phyloP scores from a whole-genome alignment of 2,797 vertebrate genomes.

The Clangula hyemalis region DNA sequence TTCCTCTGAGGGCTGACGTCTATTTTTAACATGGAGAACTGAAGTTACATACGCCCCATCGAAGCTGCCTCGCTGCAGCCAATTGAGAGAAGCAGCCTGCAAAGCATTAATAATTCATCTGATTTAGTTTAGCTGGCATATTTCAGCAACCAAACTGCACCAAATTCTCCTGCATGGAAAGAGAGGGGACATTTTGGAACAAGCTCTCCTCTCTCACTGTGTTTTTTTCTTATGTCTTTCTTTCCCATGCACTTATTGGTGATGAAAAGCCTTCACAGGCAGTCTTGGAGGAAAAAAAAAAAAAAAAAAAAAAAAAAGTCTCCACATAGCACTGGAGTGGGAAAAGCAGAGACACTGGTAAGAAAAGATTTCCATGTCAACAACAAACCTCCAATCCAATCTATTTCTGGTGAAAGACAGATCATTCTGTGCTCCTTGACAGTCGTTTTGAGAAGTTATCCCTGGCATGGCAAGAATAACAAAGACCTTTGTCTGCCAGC shows the following conservation, averaged over 20 bases:
- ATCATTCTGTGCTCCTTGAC: fast-evolving
- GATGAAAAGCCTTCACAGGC: background rate
- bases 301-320: background rate
- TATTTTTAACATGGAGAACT: constrained; percentile 66
- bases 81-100: constrained; percentile 26
- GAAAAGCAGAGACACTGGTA: background rate
- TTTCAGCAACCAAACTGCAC: constrained; percentile 45
- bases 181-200: background rate
- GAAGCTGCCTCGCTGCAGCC: constrained; percentile 27
- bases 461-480: background rate
- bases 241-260: fast-evolving
- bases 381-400: background rate
- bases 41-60: constrained; percentile 33
- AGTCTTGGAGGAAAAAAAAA: background rate
- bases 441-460: background rate
- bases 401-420: background rate
- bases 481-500: background rate
- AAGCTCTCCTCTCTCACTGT: background rate
- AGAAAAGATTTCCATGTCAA: background rate
- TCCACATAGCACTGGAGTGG: background rate
- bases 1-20: constrained; percentile 36
- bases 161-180: background rate
- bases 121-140: constrained; percentile 25
- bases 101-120: constrained; percentile 65
- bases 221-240: background rate